Conservation (phyloP, 2,113 vertebrate genomes). For the Tautogolabrus adspersus region DNA sequence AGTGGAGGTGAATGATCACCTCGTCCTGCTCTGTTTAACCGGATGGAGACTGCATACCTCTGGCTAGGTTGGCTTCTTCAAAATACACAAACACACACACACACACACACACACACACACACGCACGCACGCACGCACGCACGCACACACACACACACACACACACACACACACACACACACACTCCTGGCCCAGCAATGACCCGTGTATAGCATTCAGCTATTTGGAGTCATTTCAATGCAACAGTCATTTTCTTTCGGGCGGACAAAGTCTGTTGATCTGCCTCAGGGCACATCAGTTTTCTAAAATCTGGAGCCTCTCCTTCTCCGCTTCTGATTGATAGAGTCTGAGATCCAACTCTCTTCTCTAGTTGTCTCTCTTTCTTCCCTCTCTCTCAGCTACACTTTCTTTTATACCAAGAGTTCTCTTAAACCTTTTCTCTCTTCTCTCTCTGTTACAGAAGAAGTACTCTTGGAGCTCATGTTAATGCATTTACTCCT, state of each 20-base stretch:
- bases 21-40: constrained; percentile 66
- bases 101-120: constrained; percentile 23
- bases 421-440: background rate
- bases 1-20: constrained; percentile 68
- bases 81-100: constrained; percentile 14
- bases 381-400: background rate
- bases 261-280: constrained; percentile 30
- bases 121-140: constrained; percentile 18
- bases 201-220: constrained; percentile 36
- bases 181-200: constrained; percentile 19
- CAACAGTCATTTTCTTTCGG: constrained; percentile 27
- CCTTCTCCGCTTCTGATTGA: constrained; percentile 22
- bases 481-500: background rate
- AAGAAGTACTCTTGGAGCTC: constrained; percentile 22
- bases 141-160: constrained; percentile 20
- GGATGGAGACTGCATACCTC: constrained; percentile 50
- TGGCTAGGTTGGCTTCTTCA: constrained; percentile 38
- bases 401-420: background rate
- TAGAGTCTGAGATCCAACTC: constrained; percentile 23
- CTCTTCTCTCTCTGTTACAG: background rate
- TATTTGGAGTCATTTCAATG: constrained; percentile 53
- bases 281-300: constrained; percentile 19
- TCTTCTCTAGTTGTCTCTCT: constrained; percentile 3
- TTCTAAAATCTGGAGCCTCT: constrained; percentile 28
- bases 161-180: constrained; percentile 16